Conservation (phyloP, 2,113 vertebrate genomes). For the Terrapene triunguis region DNA sequence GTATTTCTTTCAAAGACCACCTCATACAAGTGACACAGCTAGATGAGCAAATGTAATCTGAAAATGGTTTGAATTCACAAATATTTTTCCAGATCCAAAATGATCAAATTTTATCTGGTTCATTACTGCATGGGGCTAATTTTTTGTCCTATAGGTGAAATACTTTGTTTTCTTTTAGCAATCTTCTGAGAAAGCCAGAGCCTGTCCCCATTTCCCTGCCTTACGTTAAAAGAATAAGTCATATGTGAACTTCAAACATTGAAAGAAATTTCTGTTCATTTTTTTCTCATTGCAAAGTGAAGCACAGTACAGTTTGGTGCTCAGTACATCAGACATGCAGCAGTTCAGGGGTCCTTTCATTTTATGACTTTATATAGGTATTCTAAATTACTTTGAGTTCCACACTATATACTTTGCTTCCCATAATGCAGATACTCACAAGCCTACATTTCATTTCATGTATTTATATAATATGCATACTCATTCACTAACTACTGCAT, state of each 20-base stretch:
- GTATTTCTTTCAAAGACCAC: background rate
- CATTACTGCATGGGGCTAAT: background rate
- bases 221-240: background rate
- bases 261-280: background rate
- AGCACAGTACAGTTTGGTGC: background rate
- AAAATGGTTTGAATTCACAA: background rate
- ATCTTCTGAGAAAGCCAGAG: background rate
- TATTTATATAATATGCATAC: background rate
- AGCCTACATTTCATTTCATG: background rate
- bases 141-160: background rate
- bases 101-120: fast-evolving
- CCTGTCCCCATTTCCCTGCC: background rate
- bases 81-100: background rate
- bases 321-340: background rate
- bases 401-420: background rate
- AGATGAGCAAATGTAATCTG: background rate
- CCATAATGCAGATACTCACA: background rate
- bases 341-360: background rate
- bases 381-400: background rate
- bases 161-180: background rate
- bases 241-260: slow-evolving; percentile 1
- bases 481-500: background rate
- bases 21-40: background rate
- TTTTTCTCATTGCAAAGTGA: background rate
- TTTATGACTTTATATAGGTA: background rate